Conservation (phyloP, 2,888 invertebrate genomes). For the Prenolepis imparis region DNA sequence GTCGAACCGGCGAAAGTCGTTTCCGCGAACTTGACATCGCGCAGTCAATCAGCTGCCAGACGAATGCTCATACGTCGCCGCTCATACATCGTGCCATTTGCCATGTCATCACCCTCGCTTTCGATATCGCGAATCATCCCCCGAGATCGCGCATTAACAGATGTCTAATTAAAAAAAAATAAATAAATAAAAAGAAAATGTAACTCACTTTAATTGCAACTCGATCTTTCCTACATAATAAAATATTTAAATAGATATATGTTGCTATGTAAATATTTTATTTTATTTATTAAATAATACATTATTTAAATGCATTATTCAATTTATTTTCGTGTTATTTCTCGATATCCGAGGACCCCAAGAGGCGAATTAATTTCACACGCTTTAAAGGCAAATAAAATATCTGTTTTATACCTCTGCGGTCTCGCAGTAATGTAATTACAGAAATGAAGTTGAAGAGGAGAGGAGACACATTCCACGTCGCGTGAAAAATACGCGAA, state of each 20-base stretch:
- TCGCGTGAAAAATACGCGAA: neutral
- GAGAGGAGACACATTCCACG: neutral
- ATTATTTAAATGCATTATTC: too few relatives aligned
- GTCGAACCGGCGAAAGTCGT: constrained; percentile 67
- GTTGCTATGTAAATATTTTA: neutral
- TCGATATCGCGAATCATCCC: neutral
- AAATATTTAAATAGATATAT: too few relatives aligned
- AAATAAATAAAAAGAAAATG: neutral
- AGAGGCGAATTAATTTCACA: neutral
- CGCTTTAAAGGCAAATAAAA: neutral
- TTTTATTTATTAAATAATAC: too few relatives aligned
- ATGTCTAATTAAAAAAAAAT: neutral
- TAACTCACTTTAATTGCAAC: neutral
- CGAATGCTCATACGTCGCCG: constrained; percentile 9
- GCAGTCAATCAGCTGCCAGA: constrained; percentile 13
- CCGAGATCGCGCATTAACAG: neutral
- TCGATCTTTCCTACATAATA: neutral
- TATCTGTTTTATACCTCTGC: neutral
- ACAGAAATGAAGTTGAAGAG: neutral
- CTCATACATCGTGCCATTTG: constrained; percentile 10
- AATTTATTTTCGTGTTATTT: too few relatives aligned
- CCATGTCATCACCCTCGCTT: neutral
- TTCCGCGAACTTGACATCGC: constrained; percentile 74
- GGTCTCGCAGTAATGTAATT: neutral
- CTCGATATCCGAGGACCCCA: too few relatives aligned